These are phyloP conservation scores for Drosophila auraria DNA, from an alignment of 1,140 invertebrate species.

Conservation along the genomic window DNA sequence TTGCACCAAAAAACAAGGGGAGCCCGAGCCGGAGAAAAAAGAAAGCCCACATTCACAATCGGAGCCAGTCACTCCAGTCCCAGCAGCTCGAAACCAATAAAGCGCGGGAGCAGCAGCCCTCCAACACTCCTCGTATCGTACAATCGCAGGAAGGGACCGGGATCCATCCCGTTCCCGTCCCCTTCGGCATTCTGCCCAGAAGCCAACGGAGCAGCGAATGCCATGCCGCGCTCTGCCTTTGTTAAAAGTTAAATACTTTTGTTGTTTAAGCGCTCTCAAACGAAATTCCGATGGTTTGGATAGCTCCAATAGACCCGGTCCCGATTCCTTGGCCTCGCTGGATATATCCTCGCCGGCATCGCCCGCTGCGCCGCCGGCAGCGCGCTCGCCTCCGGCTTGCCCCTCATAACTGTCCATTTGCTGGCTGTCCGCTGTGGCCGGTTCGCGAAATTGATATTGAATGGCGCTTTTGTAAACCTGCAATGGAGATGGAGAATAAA, in stretches of 20 bases:
- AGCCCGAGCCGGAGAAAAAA: constrained; percentile 11
- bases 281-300: constrained; percentile 85
- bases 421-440: constrained; percentile 67
- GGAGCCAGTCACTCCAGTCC: constrained; percentile 42
- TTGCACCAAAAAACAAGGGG: constrained; percentile 50
- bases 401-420: constrained; percentile 68
- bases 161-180: not conserved
- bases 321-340: constrained; percentile 75
- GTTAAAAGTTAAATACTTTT: constrained; percentile 85
- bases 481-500: constrained; percentile 15
- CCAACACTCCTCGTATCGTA: constrained; percentile 10
- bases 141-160: constrained; percentile 1
- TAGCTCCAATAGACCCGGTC: constrained; percentile 81
- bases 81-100: constrained; percentile 68
- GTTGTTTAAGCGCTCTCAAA: constrained; percentile 84
- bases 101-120: constrained; percentile 52
- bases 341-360: constrained; percentile 68
- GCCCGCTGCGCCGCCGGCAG: constrained; percentile 38
- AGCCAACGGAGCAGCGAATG: constrained; percentile 57
- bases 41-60: constrained; percentile 51
- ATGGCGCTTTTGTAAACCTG: constrained; percentile 77
- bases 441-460: constrained; percentile 85
- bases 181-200: constrained; percentile 5
- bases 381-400: constrained; percentile 33
- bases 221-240: constrained; percentile 57